Evolutionary conservation across 1,140 invertebrate genomes (phyloP).

Genomic region (Centruroides sculpturatus): DNA sequence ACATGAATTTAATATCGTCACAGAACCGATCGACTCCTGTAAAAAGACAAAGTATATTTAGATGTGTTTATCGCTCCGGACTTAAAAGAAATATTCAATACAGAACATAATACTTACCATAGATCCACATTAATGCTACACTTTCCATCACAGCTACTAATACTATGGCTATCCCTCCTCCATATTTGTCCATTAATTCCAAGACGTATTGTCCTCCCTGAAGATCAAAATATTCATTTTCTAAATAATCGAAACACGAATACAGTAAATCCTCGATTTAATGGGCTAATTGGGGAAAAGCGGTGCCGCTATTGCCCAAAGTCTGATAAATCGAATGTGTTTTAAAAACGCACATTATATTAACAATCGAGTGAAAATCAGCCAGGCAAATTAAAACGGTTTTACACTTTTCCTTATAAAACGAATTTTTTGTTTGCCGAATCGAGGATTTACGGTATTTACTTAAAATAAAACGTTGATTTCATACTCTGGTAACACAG

Average conservation of each 20-base stretch:
- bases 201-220: slow-evolving; percentile 29
- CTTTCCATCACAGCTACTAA: slow-evolving; percentile 28
- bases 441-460: too few relatives aligned
- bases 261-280: too few relatives aligned
- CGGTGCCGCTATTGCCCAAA: too few relatives aligned
- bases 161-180: slow-evolving; percentile 23
- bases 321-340: neutral
- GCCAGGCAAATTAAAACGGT: too few relatives aligned
- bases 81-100: too few relatives aligned
- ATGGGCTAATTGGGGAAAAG: neutral
- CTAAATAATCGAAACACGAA: neutral
- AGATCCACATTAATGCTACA: slow-evolving; percentile 31
- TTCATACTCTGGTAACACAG: slow-evolving; percentile 20
- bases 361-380: too few relatives aligned
- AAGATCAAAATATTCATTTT: neutral
- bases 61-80: too few relatives aligned
- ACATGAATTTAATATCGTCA: slow-evolving; percentile 33
- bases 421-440: too few relatives aligned
- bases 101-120: slow-evolving; percentile 21
- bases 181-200: slow-evolving; percentile 30
- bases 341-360: too few relatives aligned
- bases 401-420: too few relatives aligned
- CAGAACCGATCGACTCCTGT: slow-evolving; percentile 24
- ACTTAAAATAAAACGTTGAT: too few relatives aligned
- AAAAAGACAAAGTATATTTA: neutral